Conservation (phyloP, 2,888 invertebrate species). For the Lithophane socia region DNA sequence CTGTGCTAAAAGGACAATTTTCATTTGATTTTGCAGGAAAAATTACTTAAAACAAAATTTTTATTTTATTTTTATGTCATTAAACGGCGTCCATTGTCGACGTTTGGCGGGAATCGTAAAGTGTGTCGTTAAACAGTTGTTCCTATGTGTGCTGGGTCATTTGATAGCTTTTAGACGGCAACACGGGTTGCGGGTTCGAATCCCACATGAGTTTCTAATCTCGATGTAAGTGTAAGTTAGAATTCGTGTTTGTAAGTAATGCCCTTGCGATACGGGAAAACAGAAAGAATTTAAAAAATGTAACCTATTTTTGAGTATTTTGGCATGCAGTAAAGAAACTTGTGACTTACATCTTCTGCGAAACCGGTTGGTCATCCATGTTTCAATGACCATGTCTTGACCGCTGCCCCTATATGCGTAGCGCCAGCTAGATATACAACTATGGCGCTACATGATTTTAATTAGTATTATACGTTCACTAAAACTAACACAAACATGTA, state of each 20-base stretch:
- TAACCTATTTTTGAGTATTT: background rate
- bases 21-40: too few species aligned
- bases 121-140: background rate
- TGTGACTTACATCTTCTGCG: conserved; percentile 14
- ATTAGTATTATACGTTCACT: background rate
- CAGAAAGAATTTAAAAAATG: background rate
- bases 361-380: background rate
- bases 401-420: background rate
- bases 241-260: background rate
- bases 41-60: background rate
- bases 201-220: background rate
- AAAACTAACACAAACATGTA: background rate
- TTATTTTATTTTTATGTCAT: background rate
- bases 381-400: background rate
- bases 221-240: background rate
- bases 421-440: background rate
- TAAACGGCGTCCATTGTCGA: background rate
- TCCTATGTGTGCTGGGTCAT: background rate
- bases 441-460: background rate
- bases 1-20: background rate
- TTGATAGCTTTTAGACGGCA: background rate
- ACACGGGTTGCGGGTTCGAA: conserved; percentile 18
- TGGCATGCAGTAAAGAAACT: background rate
- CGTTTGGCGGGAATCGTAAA: background rate
- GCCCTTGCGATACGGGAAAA: background rate